These are phyloP conservation scores for Nomada hirtipes DNA, from an alignment of 2,888 invertebrate species.

Conservation along the genomic window DNA sequence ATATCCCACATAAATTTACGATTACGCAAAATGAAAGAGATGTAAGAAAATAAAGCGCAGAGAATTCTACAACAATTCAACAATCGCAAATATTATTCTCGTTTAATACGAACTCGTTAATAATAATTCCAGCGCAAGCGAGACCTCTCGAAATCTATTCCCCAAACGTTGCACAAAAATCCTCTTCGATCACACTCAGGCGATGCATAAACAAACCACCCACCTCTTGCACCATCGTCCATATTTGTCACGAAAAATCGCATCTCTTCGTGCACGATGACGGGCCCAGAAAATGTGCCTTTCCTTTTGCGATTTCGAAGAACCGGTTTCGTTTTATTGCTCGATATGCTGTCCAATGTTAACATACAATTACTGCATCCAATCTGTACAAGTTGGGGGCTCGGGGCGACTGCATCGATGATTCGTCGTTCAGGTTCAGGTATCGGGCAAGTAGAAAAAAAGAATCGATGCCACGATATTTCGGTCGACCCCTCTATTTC, in stretches of 20 bases:
- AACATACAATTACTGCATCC: constrained; percentile 23
- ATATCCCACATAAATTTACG: not conserved
- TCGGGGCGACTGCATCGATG: not conserved
- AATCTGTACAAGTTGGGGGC: constrained; percentile 5
- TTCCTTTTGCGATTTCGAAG: constrained; percentile 34
- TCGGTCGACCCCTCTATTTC: constrained; percentile 50
- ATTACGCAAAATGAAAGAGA: not conserved
- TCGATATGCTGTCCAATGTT: constrained; percentile 35
- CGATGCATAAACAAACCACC: not conserved
- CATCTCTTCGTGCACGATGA: not conserved
- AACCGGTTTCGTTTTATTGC: constrained; percentile 46
- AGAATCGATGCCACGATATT: constrained; percentile 57
- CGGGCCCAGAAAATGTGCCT: constrained; percentile 9
- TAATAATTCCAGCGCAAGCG: constrained; percentile 1
- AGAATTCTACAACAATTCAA: no score
- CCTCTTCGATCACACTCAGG: not conserved
- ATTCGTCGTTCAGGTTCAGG: constrained; percentile 4
- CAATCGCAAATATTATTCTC: no score
- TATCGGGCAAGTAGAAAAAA: constrained; percentile 11
- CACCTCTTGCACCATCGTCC: constrained; percentile 1
- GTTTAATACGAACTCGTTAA: not conserved
- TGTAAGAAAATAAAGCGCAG: no score
- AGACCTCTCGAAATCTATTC: constrained; percentile 10
- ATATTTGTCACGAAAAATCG: constrained; percentile 6
- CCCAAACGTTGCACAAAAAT: not conserved